A percentile compares a stretch with the other conserved stretches of the same genome.
These are phyloP conservation scores for Channa maculata DNA, from an alignment of 2,113 vertebrate genomes.

Conservation along the genomic window DNA sequence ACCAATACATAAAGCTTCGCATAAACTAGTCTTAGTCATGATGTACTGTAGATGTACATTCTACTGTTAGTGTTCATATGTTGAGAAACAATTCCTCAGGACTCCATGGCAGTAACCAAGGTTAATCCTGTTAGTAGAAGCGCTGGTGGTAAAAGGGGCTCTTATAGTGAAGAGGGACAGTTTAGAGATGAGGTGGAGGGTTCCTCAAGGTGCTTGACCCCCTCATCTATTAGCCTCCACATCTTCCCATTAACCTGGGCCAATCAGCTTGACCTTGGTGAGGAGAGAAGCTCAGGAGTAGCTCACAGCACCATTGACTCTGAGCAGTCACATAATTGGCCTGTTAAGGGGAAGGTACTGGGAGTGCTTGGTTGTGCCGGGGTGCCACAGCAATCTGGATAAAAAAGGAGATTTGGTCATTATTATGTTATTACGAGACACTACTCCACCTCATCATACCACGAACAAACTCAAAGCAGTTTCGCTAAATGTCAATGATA, in stretches of 20 bases:
- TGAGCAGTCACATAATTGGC: conserved; percentile 82
- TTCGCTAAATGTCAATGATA: background rate
- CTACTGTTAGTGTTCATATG: background rate
- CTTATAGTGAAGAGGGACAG: conserved; percentile 81
- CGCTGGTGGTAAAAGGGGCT: conserved; percentile 71
- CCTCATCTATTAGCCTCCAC: conserved; percentile 73
- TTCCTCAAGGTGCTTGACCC: conserved; percentile 81
- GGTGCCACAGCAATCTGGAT: conserved; percentile 24
- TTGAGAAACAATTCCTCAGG: conserved; percentile 26
- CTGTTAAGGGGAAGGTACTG: conserved; percentile 72
- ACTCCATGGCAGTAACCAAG: conserved; percentile 57
- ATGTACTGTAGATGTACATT: background rate
- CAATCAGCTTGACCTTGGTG: conserved; percentile 85
- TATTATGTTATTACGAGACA: conserved; percentile 20
- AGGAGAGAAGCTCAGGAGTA: conserved; percentile 76
- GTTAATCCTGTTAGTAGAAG: conserved; percentile 81
- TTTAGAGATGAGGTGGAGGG: conserved; percentile 79
- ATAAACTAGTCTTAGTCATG: background rate
- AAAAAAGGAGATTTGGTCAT: conserved; percentile 34
- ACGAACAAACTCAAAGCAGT: background rate
- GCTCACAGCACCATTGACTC: conserved; percentile 75
- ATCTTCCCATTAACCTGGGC: conserved; percentile 84
- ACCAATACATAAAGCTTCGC: background rate
- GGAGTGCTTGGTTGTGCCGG: conserved; percentile 27
- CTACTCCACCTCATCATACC: background rate